Evolutionary conservation across 2,888 invertebrate genomes (phyloP), one percentile per base, ranked within the genome.

Genomic region (Lasioglossum pauxillum): DNA sequence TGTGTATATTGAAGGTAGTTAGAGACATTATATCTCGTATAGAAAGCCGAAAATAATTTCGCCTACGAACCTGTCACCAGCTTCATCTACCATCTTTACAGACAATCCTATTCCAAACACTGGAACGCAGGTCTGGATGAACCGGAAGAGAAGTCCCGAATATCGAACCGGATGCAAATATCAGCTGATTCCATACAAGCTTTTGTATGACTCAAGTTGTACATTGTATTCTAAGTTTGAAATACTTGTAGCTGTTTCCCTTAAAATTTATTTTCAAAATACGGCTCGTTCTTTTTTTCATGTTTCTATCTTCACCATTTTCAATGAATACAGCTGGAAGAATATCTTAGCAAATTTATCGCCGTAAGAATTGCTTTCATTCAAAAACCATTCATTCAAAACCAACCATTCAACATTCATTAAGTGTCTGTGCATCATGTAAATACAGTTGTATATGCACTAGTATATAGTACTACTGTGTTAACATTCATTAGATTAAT

Each of bases 21-120:
- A 31, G 41, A 75, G 64, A 27, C 64, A 79, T 69, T 57, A 75
- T 27, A 46, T 85, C 53, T 78, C 57, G 71, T 64, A 27, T 12
- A 75, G 53, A 87, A 83, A 82, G 81, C 80, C 27, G 73, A 71
- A 82, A 87, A 86, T 84, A 84, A 88, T 89, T 79, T 84, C 71
- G 82, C 82, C 81, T 91, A 94, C 95, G 89, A 94, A 95, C 95
- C 95, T 95, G 95, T 95, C 94, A 95, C 92, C 93, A 92, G 92
- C 94, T 93, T 95, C 94, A 93, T 95, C 95, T 94, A 94, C 94
- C 95, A 95, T 94, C 92, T 93, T 93, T 90, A 87, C 91, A 86
- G 87, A 82, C 88, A 87, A 78, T 90, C 86, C 89, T 49, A 49
- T 0, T 78, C 82, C 85, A 84, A 86, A 88, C 80, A 89, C 90